Base-by-base conservation (phyloP, 1,140 invertebrate species). In the Neomicropteryx cornuta region DNA sequence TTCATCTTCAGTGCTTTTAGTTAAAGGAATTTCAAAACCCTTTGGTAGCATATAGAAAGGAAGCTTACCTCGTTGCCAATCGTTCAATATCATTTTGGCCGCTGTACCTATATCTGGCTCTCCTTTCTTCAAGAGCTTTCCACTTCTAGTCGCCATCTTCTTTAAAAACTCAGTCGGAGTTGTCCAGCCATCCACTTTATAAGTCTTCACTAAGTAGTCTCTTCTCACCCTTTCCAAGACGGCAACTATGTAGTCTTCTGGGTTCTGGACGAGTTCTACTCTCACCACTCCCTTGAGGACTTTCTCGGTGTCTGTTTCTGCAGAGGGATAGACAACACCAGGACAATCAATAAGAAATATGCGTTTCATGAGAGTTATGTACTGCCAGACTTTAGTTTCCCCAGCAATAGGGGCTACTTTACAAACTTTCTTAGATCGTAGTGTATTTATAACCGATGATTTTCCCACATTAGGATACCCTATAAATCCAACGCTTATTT, bases 331-430 rank as follows among this genome's bases (percentile, higher is more conserved):
- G 17, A 99, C 97, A 43, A 99, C 84, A 29, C 96, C 97, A 17
- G 97, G 97, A 72, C 96, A 99, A 73, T 99, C 97, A 46, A 99
- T 98, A 3, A 99, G 66, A 56, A 90, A 99, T 51, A 99, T 98
- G 46, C 87, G 74, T 46, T 82, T 81, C 95, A 99, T 99, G 18
- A 99, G 62, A 1, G 94, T 97, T 33, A 99, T 95, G 56, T 99
- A 99, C 57, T 99, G 97, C 97, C 97, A 99, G 1, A 94, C 89
- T 75, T 99, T 99, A 1, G 97, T 99, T 71, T 99, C 96, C 5
- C 97, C 97, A 44, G 97, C 94, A 53, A 99, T 91, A 5, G 97
- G 97, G 8, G 97, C 96, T 3, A 97, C 93, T 63, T 97, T 99
- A 60, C 96, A 97, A 2, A 96, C 91, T 64, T 95, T 95, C 55